A percentile compares a stretch with the other conserved stretches of the same genome.
Evolutionary conservation across 2,797 vertebrate species (phyloP).

Genomic region (Enteromius trimaculatus): DNA sequence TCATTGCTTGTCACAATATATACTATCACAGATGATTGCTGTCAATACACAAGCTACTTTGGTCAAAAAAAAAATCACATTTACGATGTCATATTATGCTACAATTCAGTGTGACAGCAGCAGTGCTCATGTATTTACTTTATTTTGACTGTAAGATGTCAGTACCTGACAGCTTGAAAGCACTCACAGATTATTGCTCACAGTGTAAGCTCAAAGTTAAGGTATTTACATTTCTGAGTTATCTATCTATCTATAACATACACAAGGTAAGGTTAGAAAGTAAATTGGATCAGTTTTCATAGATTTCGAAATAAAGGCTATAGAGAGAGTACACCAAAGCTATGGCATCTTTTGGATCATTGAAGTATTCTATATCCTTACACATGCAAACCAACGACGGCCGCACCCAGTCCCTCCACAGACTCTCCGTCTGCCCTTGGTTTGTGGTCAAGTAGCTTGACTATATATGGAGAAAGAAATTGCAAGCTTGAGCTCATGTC

Average conservation of each 20-base stretch:
- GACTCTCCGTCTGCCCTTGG: constrained; percentile 75
- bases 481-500: constrained; percentile 69
- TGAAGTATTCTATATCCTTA: neutral
- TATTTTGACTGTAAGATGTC: neutral
- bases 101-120: neutral
- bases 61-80: constrained; percentile 34
- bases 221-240: neutral
- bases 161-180: neutral
- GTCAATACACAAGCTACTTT: constrained; percentile 22
- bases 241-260: too few relatives aligned
- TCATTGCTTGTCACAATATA: constrained; percentile 1
- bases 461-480: constrained; percentile 82
- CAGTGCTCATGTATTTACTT: neutral
- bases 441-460: constrained; percentile 74
- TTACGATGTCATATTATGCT: constrained; percentile 3
- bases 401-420: constrained; percentile 77
- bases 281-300: neutral
- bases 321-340: neutral
- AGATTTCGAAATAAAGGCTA: neutral
- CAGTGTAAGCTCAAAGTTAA: neutral
- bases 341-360: constrained; percentile 3
- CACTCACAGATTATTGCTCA: neutral
- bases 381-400: constrained; percentile 40
- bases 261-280: neutral
- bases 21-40: neutral